Percentiles rank a stretch among this genome's conserved stretches.
Evolutionary conservation across 2,113 vertebrate genomes (phyloP).

Genomic region (Equus przewalskii): DNA sequence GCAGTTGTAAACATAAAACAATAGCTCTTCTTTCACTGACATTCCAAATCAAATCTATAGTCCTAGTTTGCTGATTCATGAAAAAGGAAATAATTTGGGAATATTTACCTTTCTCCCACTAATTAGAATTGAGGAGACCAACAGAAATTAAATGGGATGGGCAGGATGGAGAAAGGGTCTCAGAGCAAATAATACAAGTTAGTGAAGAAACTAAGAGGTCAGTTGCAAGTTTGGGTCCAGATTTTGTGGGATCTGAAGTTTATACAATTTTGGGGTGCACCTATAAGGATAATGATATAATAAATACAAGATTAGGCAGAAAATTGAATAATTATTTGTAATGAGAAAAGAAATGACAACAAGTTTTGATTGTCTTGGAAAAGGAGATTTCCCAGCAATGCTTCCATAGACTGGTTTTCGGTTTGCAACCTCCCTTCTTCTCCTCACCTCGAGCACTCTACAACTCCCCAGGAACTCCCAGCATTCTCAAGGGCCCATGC

Average conservation of each 20-base stretch:
- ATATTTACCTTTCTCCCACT: neutral
- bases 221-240: neutral
- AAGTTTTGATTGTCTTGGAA: neutral
- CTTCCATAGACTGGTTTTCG: neutral
- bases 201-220: neutral
- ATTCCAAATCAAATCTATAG: neutral
- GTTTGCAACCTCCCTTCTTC: neutral
- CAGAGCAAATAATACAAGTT: neutral
- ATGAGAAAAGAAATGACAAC: neutral
- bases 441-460: neutral
- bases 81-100: neutral
- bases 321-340: neutral
- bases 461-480: neutral
- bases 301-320: neutral
- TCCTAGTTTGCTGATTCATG: neutral
- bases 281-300: neutral
- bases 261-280: neutral
- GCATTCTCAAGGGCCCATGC: neutral
- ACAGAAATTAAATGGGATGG: neutral
- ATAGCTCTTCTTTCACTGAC: neutral
- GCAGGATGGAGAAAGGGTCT: neutral
- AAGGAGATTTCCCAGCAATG: neutral
- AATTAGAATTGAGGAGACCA: neutral
- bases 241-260: neutral
- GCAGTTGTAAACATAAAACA: neutral